Evolutionary conservation across 2,888 invertebrate species (phyloP), one percentile per base, ranked within the genome.

Genomic region (Bombylius discolor): DNA sequence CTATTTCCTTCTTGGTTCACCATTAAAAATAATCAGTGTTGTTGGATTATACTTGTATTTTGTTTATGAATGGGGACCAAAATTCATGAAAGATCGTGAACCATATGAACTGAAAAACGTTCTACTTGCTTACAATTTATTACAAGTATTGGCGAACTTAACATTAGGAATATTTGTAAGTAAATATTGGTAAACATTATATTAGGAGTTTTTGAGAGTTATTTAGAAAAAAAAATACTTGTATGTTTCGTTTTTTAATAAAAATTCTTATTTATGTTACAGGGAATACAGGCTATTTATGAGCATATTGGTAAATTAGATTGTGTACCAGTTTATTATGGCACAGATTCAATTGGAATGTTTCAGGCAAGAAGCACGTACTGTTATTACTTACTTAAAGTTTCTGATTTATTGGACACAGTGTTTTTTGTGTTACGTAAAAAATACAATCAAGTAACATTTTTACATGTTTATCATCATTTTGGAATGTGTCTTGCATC

Each of bases 391-490:
- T 64, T 82, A 4, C 63, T 85, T 6, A 87, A 86, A 71, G 64
- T 82, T 5, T 52, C 78, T 23, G 87, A 87, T 67, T 70, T 86
- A 5, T 62, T 78, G 1, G 87, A 87, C 68, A 87, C 87, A 0
- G 67, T 80, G 33, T 83, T 87, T 70, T 86, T 87, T 65, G 70
- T 84, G n/a, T 67, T 87, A 59, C 76, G 85, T 59, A 85, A 85
- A 70, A 85, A 81, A 66, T 76, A 79, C 57, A 77, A 77, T 31
- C 87, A 87, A 70, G 81, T 83, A 9, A 80, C 85, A 0, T 81
- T 80, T 59, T 72, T 87, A 45, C 86, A 87, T 63, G 70, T 87
- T 9, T 86, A 86, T 66, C 87, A 87, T 69, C 87, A 87, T 62
- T 68, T 77, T 0, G 84, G 84, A 0, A 86, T 90, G 85, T 80